Base-by-base conservation (phyloP, 2,797 vertebrate genomes). In the Otolemur crassicaudatus region DNA sequence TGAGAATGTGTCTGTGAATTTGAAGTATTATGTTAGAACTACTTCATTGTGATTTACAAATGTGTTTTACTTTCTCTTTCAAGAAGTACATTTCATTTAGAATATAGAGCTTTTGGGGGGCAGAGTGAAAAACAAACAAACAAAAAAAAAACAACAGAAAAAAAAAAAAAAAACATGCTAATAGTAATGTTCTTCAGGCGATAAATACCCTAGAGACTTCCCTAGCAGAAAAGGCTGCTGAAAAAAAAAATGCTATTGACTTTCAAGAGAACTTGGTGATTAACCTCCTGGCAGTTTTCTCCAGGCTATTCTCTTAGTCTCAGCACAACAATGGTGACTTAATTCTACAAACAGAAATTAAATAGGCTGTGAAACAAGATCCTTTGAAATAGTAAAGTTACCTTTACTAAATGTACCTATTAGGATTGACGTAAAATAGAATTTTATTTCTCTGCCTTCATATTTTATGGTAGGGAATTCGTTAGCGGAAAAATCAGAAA, bases 321-420 rank as follows among this genome's bases (percentile, higher is more conserved):
- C 73, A 95, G 83, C 79, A 94, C 67, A 96, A 86, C 14, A 82
- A 77, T 25, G 29, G 37, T 88, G 94, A 94, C 77, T 92, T 95
- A 94, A 96, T 96, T 96, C 37, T 85, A 86, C 31, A 94, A 96
- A 95, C 17, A 90, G 75, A 92, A 95, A 90, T 92, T 96, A 93
- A 86, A 86, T 80, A 94, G 73, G 22, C 22, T 97, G 87, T 88
- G 81, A 79, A 88, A 61, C 37, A 91, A 94, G 82, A 88, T 82
- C 7, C 34, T 94, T 90, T 72, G 43, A 81, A 95, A 90, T 87
- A 94, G 72, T 69, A 84, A 65, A 89, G 19, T 87, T 93, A 69
- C 23, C 19, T 72, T 93, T 73, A 83, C 37, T 90, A 95, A 96
- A 75, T 67, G 31, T 92, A 63, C 12, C 60, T 95, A 73, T 73